phyloP scores from a whole-genome alignment of 1,140 invertebrate species.

The Zaprionus kolodkinae region DNA sequence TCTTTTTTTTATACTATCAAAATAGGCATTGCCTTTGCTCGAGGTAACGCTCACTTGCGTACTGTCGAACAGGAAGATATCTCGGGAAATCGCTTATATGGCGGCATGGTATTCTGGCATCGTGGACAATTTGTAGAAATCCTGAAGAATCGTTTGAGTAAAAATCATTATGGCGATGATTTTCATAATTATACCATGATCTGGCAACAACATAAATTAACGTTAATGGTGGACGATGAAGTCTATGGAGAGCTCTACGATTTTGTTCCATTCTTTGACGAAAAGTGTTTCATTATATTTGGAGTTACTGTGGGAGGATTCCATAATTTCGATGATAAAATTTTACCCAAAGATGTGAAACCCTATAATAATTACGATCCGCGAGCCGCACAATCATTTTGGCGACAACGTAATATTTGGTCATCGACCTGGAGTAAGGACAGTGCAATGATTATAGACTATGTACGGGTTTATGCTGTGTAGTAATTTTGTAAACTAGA shows the following conservation, averaged over 20 bases:
- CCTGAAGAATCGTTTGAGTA: constrained; percentile 43
- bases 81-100: constrained; percentile 61
- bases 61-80: constrained; percentile 59
- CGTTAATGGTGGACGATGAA: constrained; percentile 86
- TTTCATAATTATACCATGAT: constrained; percentile 88
- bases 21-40: constrained; percentile 63
- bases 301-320: constrained; percentile 76
- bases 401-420: constrained; percentile 57
- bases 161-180: constrained; percentile 85
- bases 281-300: constrained; percentile 73
- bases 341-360: constrained; percentile 58
- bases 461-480: constrained; percentile 62
- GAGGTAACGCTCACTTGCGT: constrained; percentile 54
- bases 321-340: constrained; percentile 64
- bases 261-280: constrained; percentile 50
- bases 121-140: constrained; percentile 35
- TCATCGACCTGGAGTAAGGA: constrained; percentile 55
- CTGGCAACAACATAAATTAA: constrained; percentile 87
- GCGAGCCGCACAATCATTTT: constrained; percentile 64
- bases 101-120: constrained; percentile 62
- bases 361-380: constrained; percentile 69
- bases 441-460: constrained; percentile 63
- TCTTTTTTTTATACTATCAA: background rate
- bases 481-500: constrained; percentile 14
- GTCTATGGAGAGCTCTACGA: constrained; percentile 69